These are phyloP conservation scores for Anisognathus igniventris DNA, from an alignment of 2,797 vertebrate genomes.

Conservation along the genomic window DNA sequence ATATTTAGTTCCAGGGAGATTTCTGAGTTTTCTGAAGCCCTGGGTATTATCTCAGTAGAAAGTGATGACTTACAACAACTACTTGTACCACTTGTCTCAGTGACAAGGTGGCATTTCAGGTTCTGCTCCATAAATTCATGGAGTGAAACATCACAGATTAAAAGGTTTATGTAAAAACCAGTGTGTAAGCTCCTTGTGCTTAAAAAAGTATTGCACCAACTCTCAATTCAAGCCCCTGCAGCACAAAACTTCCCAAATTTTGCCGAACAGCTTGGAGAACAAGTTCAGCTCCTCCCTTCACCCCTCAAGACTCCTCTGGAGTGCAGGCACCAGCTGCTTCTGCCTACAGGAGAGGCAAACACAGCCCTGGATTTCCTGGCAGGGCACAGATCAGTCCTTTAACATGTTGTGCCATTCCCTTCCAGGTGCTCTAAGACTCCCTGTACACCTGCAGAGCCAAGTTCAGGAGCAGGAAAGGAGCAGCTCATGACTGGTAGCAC, in stretches of 20 bases:
- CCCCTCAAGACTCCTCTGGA: not conserved
- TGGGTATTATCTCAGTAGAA: not conserved
- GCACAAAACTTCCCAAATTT: not conserved
- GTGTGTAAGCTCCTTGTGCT: not conserved
- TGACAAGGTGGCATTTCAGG: not conserved
- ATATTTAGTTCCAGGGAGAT: not conserved
- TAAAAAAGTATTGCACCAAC: not conserved
- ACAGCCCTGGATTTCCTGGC: not conserved
- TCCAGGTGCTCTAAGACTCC: not conserved
- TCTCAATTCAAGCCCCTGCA: not conserved
- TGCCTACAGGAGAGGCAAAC: not conserved
- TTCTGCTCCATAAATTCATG: not conserved
- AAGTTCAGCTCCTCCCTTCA: not conserved
- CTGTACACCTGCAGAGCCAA: not conserved
- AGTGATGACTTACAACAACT: not conserved
- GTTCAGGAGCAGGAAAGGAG: not conserved
- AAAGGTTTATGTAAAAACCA: not conserved
- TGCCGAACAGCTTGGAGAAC: not conserved
- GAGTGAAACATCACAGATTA: not conserved
- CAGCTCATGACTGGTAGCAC: rapidly evolving
- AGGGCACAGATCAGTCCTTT: not conserved
- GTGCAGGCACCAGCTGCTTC: not conserved
- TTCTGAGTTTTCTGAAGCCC: not conserved
- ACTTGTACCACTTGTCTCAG: not conserved
- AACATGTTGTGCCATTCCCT: rapidly evolving